phyloP scores from a whole-genome alignment of 2,888 invertebrate genomes.

The Acleris emargana region DNA sequence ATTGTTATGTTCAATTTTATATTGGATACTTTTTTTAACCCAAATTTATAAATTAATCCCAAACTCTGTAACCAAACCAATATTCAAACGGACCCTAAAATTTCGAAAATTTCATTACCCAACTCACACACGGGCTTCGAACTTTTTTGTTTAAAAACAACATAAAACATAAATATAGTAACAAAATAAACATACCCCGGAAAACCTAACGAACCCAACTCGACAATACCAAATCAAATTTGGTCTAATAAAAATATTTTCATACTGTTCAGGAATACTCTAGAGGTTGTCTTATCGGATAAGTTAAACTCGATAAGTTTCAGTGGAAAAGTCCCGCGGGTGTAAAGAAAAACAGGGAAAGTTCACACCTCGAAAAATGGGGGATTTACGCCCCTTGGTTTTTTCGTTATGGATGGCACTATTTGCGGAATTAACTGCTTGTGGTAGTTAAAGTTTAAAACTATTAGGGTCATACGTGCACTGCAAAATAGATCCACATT shows the following conservation, averaged over 20 bases:
- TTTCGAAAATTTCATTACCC: neutral
- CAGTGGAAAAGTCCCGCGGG: conserved; percentile 48
- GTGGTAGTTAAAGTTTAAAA: neutral
- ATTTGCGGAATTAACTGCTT: conserved; percentile 10
- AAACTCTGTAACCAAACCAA: neutral
- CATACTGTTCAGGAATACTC: conserved; percentile 37
- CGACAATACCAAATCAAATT: conserved; percentile 40
- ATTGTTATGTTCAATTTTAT: neutral
- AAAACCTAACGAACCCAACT: conserved; percentile 27
- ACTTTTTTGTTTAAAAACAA: conserved; percentile 18
- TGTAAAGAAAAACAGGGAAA: conserved; percentile 52
- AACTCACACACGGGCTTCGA: conserved; percentile 2
- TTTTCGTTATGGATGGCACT: conserved; percentile 20
- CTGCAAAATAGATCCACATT: too few relatives aligned
- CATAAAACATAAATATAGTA: conserved; percentile 9
- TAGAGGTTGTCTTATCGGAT: conserved; percentile 59
- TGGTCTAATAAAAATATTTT: conserved; percentile 45
- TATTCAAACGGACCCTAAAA: neutral
- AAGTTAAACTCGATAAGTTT: conserved; percentile 72
- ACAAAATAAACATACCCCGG: conserved; percentile 18
- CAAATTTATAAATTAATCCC: neutral
- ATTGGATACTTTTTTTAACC: neutral
- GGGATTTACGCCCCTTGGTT: conserved; percentile 43
- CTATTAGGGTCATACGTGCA: neutral
- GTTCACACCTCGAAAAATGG: conserved; percentile 48